These are phyloP conservation scores for Callorhinus ursinus DNA, from an alignment of 2,113 vertebrate species.

Conservation along the genomic window DNA sequence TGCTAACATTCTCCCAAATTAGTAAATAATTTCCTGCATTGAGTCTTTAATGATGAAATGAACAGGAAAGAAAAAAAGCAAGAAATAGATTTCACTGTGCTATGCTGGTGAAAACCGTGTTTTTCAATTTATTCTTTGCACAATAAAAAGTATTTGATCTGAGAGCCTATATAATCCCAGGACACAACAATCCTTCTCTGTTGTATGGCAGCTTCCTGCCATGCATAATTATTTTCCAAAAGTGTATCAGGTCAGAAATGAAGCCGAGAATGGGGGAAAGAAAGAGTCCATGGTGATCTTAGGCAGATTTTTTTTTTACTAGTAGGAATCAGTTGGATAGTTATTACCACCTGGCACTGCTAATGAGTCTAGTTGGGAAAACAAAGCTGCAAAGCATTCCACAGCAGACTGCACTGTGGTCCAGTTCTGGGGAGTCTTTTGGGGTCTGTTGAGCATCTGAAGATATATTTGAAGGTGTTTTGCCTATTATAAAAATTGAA, in stretches of 20 bases:
- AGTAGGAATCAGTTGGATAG: constrained; percentile 74
- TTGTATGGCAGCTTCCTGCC: constrained; percentile 68
- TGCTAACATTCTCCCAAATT: constrained; percentile 20
- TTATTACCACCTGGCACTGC: constrained; percentile 77
- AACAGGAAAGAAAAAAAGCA: constrained; percentile 52
- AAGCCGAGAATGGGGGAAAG: constrained; percentile 49
- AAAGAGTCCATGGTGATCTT: constrained; percentile 69
- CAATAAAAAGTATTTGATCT: constrained; percentile 66
- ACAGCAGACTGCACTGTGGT: constrained; percentile 15
- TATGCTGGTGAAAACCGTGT: constrained; percentile 44
- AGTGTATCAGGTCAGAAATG: constrained; percentile 57
- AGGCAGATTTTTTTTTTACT: constrained; percentile 70
- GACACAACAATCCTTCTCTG: constrained; percentile 39
- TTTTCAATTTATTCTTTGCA: constrained; percentile 64
- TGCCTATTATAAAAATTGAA: constrained; percentile 31
- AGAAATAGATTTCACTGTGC: constrained; percentile 52
- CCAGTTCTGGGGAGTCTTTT: neutral
- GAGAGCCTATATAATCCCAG: constrained; percentile 60
- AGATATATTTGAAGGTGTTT: constrained; percentile 62
- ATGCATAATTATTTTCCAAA: constrained; percentile 76
- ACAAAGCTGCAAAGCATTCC: constrained; percentile 68
- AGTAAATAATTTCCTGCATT: constrained; percentile 48
- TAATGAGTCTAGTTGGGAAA: constrained; percentile 75
- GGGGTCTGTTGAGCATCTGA: constrained; percentile 54
- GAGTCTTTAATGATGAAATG: constrained; percentile 52